Percentiles rank a stretch among this genome's conserved stretches.
Evolutionary conservation across 2,797 vertebrate species (phyloP).

Genomic region (Hephaestus fuliginosus): DNA sequence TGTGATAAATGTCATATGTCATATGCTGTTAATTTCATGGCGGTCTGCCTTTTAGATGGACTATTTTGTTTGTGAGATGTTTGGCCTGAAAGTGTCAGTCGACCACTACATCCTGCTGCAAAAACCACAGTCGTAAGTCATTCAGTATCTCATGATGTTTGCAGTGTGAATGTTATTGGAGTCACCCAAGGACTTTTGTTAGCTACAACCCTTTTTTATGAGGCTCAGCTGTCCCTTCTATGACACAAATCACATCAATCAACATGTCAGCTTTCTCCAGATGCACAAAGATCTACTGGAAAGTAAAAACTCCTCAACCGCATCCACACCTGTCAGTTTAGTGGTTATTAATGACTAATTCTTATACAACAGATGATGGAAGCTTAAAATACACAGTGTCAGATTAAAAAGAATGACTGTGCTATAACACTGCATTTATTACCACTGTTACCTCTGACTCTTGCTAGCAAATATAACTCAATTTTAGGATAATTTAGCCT

Average conservation of each 20-base stretch:
- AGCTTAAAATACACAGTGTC: neutral
- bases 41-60: neutral
- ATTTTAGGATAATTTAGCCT: neutral
- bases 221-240: neutral
- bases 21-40: neutral
- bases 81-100: neutral
- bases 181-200: neutral
- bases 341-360: neutral
- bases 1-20: no score
- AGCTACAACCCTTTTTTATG: neutral
- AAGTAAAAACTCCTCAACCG: neutral
- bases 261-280: neutral
- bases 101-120: neutral
- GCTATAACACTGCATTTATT: neutral
- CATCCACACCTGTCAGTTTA: neutral
- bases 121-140: neutral
- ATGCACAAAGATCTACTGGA: neutral
- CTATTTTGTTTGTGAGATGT: neutral
- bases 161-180: neutral
- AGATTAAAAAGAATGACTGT: neutral
- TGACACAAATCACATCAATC: slow-evolving; percentile 7
- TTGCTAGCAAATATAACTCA: neutral
- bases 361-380: neutral
- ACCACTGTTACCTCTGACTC: neutral
- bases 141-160: neutral